Conservation (phyloP, 2,888 invertebrate species). For the Rhogogaster chlorosoma region DNA sequence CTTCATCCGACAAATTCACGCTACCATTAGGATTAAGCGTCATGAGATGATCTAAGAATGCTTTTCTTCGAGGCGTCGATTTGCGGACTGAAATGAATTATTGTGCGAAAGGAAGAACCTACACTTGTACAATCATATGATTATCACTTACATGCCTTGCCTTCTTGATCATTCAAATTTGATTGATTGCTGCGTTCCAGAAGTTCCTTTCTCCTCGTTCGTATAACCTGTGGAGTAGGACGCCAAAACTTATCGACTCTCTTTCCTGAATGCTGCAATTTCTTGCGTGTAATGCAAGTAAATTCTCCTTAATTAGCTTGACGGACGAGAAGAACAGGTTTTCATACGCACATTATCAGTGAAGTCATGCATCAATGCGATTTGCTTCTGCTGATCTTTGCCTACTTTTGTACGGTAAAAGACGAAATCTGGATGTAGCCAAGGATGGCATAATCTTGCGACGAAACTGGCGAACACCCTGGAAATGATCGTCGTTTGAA, state of each 20-base stretch:
- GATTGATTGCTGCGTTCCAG: neutral
- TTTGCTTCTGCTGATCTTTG: slow-evolving; percentile 79
- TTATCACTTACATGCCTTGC: neutral
- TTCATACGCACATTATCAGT: slow-evolving; percentile 76
- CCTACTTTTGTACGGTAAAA: slow-evolving; percentile 60
- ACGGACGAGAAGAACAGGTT: neutral
- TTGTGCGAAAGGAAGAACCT: neutral
- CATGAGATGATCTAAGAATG: neutral
- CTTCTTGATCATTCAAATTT: neutral
- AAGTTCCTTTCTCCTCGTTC: neutral
- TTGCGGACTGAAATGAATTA: neutral
- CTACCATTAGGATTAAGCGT: neutral
- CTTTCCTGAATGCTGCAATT: too few relatives aligned
- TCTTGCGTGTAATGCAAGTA: neutral
- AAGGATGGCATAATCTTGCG: slow-evolving; percentile 50
- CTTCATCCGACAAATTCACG: neutral
- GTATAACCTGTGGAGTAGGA: neutral
- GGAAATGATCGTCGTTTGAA: neutral
- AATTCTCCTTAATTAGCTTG: neutral
- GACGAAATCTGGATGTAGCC: slow-evolving; percentile 54
- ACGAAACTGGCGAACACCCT: neutral
- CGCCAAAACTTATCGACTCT: neutral
- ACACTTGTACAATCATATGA: neutral
- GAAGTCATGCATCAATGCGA: slow-evolving; percentile 82
- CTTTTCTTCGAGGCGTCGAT: too few relatives aligned